Base-by-base conservation (phyloP, 2,797 vertebrate species). In the Podarcis lilfordi region DNA sequence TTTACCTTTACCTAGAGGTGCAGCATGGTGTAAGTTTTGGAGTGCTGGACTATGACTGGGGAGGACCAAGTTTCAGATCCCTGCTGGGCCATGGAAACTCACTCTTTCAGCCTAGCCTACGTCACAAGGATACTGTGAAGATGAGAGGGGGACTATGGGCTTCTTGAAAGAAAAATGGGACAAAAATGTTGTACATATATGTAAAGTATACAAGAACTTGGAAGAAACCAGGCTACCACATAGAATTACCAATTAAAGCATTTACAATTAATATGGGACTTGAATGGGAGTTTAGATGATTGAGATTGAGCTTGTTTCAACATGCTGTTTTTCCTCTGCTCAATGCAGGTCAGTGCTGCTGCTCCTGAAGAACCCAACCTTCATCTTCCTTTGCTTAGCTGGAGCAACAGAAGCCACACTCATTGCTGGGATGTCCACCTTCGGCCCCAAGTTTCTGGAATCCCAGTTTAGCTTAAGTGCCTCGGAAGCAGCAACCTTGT, bases 401-500 rank as follows among this genome's bases (percentile, higher is more conserved):
- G 98, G 98, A 81, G 98, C 98, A 0, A 98, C 98, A 0, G 99
- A 99, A 94, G 98, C 98, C 37, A 98, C 98, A 0, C 98, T 99
- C 76, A 98, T 99, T 3, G 97, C 98, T 0, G 98, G 98, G 89
- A 98, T 99, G 98, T 99, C 98, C 88, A 99, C 98, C 0, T 99
- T 99, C 25, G 98, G 98, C 2, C 98, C 98, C 92, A 99, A 99
- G 96, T 99, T 99, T 94, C 94, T 99, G 40, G 98, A 99, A 96
- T 98, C 98, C 25, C 99, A 99, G 96, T 98, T 99, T 91, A 98
- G 97, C 93, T 96, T 99, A 91, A 99, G 98, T n/a, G 98, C 99
- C n/a, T 99, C 99, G 0, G 97, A 98, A 91, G 98, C 98, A 2
- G 98, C 98, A 82, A 98, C 98, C 0, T 97, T 98, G 96, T 99